Conservation (phyloP, 2,113 vertebrate genomes). For the Anthoscopus minutus region DNA sequence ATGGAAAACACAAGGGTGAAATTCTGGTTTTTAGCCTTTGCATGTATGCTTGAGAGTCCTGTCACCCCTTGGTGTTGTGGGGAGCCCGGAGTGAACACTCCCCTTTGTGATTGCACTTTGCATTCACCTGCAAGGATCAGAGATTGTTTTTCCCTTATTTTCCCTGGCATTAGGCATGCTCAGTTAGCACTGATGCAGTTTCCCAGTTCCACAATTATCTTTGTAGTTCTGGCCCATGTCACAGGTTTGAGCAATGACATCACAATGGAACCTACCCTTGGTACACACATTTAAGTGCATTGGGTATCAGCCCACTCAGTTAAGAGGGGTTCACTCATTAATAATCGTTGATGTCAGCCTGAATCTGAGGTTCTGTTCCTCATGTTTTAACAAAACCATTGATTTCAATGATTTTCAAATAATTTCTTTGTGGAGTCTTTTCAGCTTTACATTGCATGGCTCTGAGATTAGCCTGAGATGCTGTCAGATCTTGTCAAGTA, state of each 20-base stretch:
- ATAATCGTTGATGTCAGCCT: background rate
- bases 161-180: background rate
- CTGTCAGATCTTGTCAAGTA: background rate
- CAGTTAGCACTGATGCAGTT: background rate
- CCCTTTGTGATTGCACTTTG: background rate
- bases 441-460: background rate
- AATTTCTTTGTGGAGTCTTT: background rate
- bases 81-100: background rate
- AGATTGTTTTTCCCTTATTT: background rate
- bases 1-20: background rate
- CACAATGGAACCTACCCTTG: background rate
- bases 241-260: background rate
- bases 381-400: background rate
- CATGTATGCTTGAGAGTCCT: background rate
- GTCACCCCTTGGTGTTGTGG: background rate
- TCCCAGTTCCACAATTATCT: background rate
- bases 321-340: background rate
- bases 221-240: background rate
- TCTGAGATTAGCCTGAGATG: background rate
- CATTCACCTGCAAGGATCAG: too few relatives aligned
- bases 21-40: background rate
- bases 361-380: background rate
- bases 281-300: fast-evolving
- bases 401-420: background rate
- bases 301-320: background rate